Percentiles rank a stretch among this genome's conserved stretches.
phyloP scores from a whole-genome alignment of 2,113 vertebrate species.

The Micronycteris hirsuta region DNA sequence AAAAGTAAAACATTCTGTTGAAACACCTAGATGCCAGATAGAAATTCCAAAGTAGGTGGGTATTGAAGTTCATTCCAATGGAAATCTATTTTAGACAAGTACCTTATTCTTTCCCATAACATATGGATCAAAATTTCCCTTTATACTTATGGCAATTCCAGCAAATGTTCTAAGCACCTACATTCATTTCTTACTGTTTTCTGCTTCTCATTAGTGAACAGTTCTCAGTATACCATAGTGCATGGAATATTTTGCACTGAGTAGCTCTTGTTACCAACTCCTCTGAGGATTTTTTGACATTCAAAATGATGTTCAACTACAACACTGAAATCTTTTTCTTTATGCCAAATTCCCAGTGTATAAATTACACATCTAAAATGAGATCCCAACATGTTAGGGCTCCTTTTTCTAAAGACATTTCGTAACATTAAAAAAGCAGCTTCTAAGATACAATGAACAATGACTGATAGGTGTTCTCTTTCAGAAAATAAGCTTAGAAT shows the following conservation, averaged over 20 bases:
- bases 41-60: not conserved
- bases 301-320: constrained; percentile 57
- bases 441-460: not conserved
- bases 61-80: constrained; percentile 15
- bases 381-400: not conserved
- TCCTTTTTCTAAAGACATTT: not conserved
- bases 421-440: not conserved
- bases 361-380: constrained; percentile 53
- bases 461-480: not conserved
- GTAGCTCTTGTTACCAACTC: constrained; percentile 44
- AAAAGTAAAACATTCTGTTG: not conserved
- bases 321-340: constrained; percentile 46
- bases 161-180: constrained; percentile 36
- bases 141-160: constrained; percentile 32
- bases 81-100: not conserved
- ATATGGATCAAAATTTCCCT: not conserved
- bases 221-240: not conserved
- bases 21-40: not conserved
- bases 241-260: constrained; percentile 46
- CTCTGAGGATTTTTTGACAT: constrained; percentile 67
- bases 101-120: constrained; percentile 11
- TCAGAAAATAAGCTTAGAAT: constrained; percentile 26
- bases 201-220: constrained; percentile 59
- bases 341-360: constrained; percentile 47
- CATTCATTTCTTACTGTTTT: constrained; percentile 36